These are phyloP conservation scores for Rotaria magnacalcarata DNA, from an alignment of 2,888 invertebrate species.

Conservation along the genomic window DNA sequence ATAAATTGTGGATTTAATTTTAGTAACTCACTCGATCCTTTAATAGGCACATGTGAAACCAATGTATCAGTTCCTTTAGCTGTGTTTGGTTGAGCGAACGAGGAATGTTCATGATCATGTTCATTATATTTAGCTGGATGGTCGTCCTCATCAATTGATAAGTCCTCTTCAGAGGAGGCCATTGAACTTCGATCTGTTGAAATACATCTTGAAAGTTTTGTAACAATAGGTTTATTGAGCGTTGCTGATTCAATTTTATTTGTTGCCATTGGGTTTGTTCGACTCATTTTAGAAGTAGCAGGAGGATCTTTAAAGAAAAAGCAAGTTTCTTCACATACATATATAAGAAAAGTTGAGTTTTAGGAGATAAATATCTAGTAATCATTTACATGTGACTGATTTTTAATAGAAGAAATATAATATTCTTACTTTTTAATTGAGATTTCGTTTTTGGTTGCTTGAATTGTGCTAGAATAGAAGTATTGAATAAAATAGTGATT, in stretches of 20 bases:
- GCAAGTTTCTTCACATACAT: background rate
- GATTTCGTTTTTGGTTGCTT: background rate
- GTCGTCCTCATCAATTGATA: background rate
- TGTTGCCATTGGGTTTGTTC: background rate
- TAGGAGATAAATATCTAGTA: background rate
- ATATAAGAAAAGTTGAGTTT: too few species aligned
- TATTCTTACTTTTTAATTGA: background rate
- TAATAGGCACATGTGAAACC: background rate
- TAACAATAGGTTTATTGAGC: background rate
- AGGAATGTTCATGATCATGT: background rate
- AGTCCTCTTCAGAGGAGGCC: background rate
- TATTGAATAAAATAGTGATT: too few species aligned
- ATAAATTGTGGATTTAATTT: background rate
- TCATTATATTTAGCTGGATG: background rate
- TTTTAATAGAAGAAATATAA: background rate
- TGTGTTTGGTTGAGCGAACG: background rate
- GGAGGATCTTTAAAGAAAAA: background rate
- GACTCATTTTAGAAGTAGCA: background rate
- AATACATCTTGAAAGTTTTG: background rate
- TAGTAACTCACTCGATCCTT: background rate
- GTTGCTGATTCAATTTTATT: background rate
- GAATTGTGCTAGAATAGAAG: background rate
- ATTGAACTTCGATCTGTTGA: background rate
- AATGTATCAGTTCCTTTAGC: rapidly evolving
- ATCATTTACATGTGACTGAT: background rate